phyloP scores from a whole-genome alignment of 2,113 vertebrate species.

The Coturnix japonica region DNA sequence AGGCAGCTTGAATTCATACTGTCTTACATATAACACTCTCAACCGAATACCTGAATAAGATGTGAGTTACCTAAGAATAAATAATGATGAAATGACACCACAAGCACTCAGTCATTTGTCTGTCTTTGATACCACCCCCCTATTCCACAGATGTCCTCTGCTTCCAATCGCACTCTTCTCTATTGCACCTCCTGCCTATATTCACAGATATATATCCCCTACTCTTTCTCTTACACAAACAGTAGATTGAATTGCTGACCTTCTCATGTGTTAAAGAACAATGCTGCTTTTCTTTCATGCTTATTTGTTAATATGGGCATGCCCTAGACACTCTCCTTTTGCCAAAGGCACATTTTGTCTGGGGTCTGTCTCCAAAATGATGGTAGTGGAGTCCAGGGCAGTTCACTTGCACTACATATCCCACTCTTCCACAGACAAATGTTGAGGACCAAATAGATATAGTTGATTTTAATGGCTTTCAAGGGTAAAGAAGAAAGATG shows the following conservation, averaged over 20 bases:
- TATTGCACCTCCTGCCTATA: slow-evolving; percentile 15
- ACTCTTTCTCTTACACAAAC: background rate
- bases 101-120: background rate
- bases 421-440: background rate
- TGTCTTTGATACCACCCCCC: slow-evolving; percentile 9
- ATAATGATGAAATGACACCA: slow-evolving; percentile 55
- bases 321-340: background rate
- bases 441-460: background rate
- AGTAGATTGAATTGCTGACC: slow-evolving; percentile 12
- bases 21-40: slow-evolving; percentile 23
- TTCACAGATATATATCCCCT: background rate
- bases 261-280: slow-evolving; percentile 8
- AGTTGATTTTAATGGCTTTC: background rate
- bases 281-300: slow-evolving; percentile 34
- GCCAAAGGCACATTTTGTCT: background rate
- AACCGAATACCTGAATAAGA: slow-evolving; percentile 23
- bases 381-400: background rate
- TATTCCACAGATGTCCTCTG: slow-evolving; percentile 42
- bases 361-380: background rate
- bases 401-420: background rate
- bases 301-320: background rate
- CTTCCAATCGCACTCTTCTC: slow-evolving; percentile 35
- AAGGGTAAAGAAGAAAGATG: background rate
- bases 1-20: slow-evolving; percentile 48
- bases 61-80: slow-evolving; percentile 35